Conservation (phyloP, 2,113 vertebrate species). For the Odobenus rosmarus region DNA sequence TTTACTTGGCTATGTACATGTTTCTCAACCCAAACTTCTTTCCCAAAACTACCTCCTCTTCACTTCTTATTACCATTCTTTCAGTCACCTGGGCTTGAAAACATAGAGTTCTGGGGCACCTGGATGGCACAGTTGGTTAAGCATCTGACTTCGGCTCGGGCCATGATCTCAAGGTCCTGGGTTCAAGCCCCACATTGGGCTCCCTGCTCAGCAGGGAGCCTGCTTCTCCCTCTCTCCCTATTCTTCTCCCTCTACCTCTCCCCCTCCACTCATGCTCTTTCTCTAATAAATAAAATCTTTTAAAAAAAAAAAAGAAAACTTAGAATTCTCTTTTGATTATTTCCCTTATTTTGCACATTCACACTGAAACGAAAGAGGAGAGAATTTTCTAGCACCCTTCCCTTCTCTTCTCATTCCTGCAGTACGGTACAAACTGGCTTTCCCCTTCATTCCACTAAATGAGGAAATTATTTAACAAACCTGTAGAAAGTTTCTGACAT, state of each 20-base stretch:
- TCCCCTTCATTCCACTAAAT: neutral
- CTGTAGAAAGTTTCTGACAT: neutral
- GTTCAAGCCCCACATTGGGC: neutral
- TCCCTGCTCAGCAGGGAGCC: neutral
- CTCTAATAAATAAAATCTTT: neutral
- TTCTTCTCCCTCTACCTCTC: neutral
- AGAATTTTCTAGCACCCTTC: neutral
- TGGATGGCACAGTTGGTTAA: neutral
- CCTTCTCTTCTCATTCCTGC: neutral
- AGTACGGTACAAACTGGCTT: neutral
- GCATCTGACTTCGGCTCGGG: neutral
- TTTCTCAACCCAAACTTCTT: neutral
- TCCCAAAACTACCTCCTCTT: neutral
- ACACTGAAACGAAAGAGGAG: neutral
- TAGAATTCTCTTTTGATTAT: neutral
- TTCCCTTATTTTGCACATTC: slow-evolving; percentile 13
- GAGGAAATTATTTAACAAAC: neutral
- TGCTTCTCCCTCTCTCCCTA: neutral
- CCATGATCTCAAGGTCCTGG: neutral
- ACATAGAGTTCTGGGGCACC: neutral
- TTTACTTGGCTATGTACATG: neutral
- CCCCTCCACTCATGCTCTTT: neutral
- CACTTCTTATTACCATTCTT: neutral
- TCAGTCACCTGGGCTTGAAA: neutral
- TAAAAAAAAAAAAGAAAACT: neutral